Percentiles rank a stretch among this genome's conserved stretches.
These are phyloP conservation scores for Apamea sordens DNA, from an alignment of 2,888 invertebrate species.

Conservation along the genomic window DNA sequence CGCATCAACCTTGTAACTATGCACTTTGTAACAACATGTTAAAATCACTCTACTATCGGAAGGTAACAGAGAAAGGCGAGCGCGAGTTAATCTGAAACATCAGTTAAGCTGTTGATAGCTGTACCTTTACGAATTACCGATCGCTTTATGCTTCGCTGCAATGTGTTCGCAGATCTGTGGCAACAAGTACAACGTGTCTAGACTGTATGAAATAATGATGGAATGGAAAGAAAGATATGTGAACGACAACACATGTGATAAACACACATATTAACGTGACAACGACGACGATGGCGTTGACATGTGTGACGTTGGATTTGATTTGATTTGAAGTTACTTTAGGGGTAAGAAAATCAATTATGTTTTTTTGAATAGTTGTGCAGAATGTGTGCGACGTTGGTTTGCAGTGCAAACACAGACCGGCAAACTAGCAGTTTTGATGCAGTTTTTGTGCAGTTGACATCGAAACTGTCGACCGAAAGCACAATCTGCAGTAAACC, in stretches of 20 bases:
- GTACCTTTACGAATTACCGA: background rate
- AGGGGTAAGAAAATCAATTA: background rate
- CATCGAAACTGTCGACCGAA: background rate
- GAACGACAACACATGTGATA: background rate
- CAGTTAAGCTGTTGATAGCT: conserved; percentile 28
- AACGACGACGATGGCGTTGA: background rate
- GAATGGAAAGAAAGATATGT: background rate
- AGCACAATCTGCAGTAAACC: background rate
- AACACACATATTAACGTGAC: background rate
- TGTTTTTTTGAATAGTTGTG: background rate
- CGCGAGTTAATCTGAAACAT: conserved; percentile 34
- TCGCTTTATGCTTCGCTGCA: background rate
- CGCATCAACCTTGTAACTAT: conserved; percentile 17
- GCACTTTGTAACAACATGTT: conserved; percentile 19
- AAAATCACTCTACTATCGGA: conserved; percentile 1
- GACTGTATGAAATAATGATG: background rate
- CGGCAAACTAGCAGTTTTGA: background rate
- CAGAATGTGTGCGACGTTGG: background rate
- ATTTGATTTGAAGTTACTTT: background rate
- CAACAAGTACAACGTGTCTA: background rate
- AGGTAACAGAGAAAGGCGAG: conserved; percentile 7
- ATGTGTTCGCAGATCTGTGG: background rate
- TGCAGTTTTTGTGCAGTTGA: conserved; percentile 3
- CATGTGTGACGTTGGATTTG: background rate
- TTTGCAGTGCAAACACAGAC: background rate